Conservation (phyloP, 2,888 invertebrate genomes). For the Agonopterix heracliana region DNA sequence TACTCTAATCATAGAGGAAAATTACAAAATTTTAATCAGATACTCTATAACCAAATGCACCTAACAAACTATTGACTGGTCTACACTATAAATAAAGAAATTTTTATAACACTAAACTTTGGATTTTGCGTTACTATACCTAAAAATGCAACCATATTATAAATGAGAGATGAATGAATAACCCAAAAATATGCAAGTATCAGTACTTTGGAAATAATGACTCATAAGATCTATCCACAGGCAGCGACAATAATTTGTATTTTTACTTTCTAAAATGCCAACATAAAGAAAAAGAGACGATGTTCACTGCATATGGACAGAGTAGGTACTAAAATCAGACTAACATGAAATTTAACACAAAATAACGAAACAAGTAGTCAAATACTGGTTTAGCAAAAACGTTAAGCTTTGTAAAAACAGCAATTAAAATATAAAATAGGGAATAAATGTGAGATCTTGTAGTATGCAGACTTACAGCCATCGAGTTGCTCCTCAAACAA, state of each 20-base stretch:
- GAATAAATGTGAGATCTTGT: slow-evolving; percentile 77
- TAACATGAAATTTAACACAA: slow-evolving; percentile 69
- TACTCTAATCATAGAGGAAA: too few species aligned
- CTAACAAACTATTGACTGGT: slow-evolving; percentile 38
- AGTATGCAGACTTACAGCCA: slow-evolving; percentile 76
- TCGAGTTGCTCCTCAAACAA: slow-evolving; percentile 83
- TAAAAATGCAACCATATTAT: slow-evolving; percentile 69
- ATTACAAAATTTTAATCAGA: slow-evolving; percentile 4
- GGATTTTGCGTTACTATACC: slow-evolving; percentile 73
- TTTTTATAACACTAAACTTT: slow-evolving; percentile 54
- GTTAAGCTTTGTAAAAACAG: slow-evolving; percentile 74
- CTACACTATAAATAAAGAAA: slow-evolving; percentile 17
- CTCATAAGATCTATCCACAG: slow-evolving; percentile 52
- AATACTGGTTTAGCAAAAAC: slow-evolving; percentile 76
- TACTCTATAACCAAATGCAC: slow-evolving; percentile 45
- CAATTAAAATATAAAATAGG: slow-evolving; percentile 73
- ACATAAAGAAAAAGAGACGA: slow-evolving; percentile 36
- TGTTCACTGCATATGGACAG: slow-evolving; percentile 58
- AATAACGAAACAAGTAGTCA: slow-evolving; percentile 69
- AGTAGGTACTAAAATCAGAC: slow-evolving; percentile 54
- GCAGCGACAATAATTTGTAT: slow-evolving; percentile 51
- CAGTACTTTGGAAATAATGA: slow-evolving; percentile 72
- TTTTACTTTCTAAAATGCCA: slow-evolving; percentile 48
- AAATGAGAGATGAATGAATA: slow-evolving; percentile 51
- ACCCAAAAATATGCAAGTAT: slow-evolving; percentile 61